Evolutionary conservation across 2,797 vertebrate species (phyloP).

Genomic region (Synanceia verrucosa): DNA sequence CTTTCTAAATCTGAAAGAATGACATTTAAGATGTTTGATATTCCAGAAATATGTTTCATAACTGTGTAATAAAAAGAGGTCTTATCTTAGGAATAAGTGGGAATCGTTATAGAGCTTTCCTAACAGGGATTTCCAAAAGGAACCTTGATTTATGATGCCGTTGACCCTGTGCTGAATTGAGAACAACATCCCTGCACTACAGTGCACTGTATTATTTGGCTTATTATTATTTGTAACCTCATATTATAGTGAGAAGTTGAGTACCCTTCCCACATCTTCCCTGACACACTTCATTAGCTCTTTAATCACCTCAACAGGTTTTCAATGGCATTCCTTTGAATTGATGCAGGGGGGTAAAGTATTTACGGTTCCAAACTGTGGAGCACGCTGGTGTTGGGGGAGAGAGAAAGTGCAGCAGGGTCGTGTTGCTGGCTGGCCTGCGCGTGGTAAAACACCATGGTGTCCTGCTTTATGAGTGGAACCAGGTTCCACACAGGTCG

Average conservation of each 20-base stretch:
- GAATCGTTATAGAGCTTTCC: background rate
- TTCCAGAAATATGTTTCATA: background rate
- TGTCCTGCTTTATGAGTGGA: constrained; percentile 66
- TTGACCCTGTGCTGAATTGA: background rate
- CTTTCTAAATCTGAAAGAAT: too few species aligned
- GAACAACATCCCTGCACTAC: too few species aligned
- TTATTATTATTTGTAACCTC: background rate
- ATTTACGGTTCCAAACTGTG: constrained; percentile 70
- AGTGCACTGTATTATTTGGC: background rate
- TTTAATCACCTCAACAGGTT: constrained; percentile 48
- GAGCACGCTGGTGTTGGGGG: constrained; percentile 18
- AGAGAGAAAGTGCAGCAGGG: constrained; percentile 52
- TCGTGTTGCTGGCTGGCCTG: constrained; percentile 52
- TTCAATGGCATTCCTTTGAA: constrained; percentile 62
- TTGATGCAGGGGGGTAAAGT: constrained; percentile 47
- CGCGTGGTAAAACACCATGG: constrained; percentile 61
- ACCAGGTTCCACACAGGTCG: constrained; percentile 57
- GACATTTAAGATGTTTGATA: background rate
- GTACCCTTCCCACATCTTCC: background rate
- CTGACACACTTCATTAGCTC: constrained; percentile 46
- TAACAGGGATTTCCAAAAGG: background rate
- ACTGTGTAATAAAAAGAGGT: background rate
- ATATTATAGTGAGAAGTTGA: background rate
- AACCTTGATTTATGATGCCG: background rate
- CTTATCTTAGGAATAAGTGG: background rate